Base-by-base conservation (phyloP, 2,113 vertebrate species). In the Anseranas semipalmata region DNA sequence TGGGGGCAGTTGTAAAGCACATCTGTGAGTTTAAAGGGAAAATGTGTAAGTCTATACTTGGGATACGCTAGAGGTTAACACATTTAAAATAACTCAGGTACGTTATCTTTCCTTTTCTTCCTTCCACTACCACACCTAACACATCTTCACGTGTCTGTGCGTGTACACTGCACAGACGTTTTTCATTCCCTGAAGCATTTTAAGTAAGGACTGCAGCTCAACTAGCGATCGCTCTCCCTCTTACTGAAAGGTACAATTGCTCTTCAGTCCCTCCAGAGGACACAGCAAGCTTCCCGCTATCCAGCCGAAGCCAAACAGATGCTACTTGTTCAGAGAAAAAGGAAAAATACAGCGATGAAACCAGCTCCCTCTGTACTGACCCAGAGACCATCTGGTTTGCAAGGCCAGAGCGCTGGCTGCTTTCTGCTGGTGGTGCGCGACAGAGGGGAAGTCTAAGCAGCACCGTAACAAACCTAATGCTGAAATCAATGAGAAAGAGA, bases 91-190 rank as follows among this genome's bases (percentile, higher is more conserved):
- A 41, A 55, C 15, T 46, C 35, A 8, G 50, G 56, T 13, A 12
- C 7, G 21, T n/a, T 8, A 7, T 9, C 58, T 41, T 71, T 37
- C 58, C 35, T 56, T 20, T 11, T 41, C 72, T 14, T 56, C n/a
- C 52, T 35, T 18, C 63, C 45, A 12, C 53, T 7, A 19, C 37
- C 7, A 28, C 21, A 28, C 5, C 70, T 22, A 6, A 18, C 45
- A 2, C 2, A 12, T 2, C 35, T 12, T 22, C 62, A 4, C 1
- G 11, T 6, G n/a, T 37, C 60, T 10, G 17, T 3, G 18, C 1
- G 4, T 0, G 2, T 2, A 22, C 19, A 3, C 46, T 4, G 46
- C 2, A 19, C 0, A 18, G 12, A 8, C 2, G 4, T 39, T 55
- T 60, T 43, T 17, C 52, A 7, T 15, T 35, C n/a, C n/a, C 28